phyloP scores from a whole-genome alignment of 2,888 invertebrate species.

The Pardosa pseudoannulata region DNA sequence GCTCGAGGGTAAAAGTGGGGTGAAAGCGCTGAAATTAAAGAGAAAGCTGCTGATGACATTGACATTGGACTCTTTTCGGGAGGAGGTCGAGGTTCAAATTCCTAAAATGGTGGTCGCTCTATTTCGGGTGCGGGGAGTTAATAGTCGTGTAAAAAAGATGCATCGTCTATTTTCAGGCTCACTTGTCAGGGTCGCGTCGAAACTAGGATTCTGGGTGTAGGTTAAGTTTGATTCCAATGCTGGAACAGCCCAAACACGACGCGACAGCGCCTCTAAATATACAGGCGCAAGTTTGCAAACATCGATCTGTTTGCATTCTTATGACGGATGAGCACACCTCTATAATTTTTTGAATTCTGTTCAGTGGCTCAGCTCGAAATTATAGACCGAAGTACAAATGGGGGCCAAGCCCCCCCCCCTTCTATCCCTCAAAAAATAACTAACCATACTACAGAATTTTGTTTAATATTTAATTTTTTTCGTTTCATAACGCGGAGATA shows the following conservation, averaged over 20 bases:
- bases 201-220: slow-evolving; percentile 1
- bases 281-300: too few species aligned
- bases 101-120: slow-evolving; percentile 71
- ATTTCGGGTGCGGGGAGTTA: slow-evolving; percentile 29
- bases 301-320: too few species aligned
- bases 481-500: too few species aligned
- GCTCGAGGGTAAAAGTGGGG: slow-evolving; percentile 3
- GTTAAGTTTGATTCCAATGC: background rate
- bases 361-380: too few species aligned
- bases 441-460: too few species aligned
- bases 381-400: too few species aligned
- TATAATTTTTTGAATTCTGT: background rate
- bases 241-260: too few species aligned
- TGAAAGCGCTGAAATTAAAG: background rate
- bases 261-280: too few species aligned
- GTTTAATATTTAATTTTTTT: too few species aligned
- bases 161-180: background rate
- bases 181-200: background rate
- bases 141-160: background rate
- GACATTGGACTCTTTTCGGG: slow-evolving; percentile 59
- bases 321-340: background rate
- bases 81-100: slow-evolving; percentile 58
- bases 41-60: slow-evolving; percentile 63
- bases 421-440: too few species aligned
- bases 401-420: too few species aligned